phyloP scores from a whole-genome alignment of 2,888 invertebrate species.

The Lycocerus yunnanus region DNA sequence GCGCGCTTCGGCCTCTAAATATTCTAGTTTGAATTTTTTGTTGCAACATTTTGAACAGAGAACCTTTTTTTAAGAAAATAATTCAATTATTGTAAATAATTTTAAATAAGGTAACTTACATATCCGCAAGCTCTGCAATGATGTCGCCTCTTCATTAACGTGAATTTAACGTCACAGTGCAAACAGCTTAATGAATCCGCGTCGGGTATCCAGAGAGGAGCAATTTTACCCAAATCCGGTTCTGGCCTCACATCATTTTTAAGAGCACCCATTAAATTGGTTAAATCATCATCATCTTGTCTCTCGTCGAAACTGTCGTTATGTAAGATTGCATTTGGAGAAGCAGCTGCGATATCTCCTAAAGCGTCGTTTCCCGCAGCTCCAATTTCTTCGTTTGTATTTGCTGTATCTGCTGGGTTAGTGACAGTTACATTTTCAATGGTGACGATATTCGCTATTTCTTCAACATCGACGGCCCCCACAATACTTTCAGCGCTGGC shows the following conservation, averaged over 20 bases:
- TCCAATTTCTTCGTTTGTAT: background rate
- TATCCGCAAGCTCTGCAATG: constrained; percentile 88
- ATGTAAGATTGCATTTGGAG: background rate
- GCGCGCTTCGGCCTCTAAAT: constrained; percentile 76
- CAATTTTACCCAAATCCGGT: constrained; percentile 55
- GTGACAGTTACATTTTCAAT: background rate
- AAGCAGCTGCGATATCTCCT: background rate
- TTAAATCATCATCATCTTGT: background rate
- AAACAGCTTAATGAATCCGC: constrained; percentile 79
- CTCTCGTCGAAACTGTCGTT: background rate
- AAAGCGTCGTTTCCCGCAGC: background rate
- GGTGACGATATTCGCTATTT: background rate
- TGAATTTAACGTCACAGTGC: constrained; percentile 81
- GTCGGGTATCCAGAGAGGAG: constrained; percentile 89
- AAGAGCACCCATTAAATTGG: background rate
- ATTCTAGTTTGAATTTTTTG: constrained; percentile 71
- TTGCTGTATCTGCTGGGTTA: background rate
- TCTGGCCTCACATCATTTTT: background rate
- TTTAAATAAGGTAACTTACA: constrained; percentile 56
- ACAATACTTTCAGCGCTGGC: constrained; percentile 34
- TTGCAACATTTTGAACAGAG: constrained; percentile 80
- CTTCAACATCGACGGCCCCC: background rate
- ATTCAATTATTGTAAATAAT: no score
- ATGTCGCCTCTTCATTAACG: constrained; percentile 80
- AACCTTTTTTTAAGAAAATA: constrained; percentile 58